phyloP scores from a whole-genome alignment of 2,888 invertebrate species.

The Eupsilia transversa region DNA sequence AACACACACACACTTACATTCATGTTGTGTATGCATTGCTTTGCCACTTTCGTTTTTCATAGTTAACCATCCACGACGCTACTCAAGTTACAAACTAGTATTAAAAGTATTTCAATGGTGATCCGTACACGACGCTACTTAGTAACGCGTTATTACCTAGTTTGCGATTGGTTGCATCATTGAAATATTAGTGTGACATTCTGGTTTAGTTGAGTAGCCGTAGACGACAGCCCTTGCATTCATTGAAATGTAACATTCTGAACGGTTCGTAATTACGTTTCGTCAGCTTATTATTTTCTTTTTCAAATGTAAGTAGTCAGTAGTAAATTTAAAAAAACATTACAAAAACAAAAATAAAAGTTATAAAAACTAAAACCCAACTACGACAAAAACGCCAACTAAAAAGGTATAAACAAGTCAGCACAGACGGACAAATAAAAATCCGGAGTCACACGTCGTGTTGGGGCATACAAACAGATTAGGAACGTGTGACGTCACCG shows the following conservation, averaged over 20 bases:
- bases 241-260: background rate
- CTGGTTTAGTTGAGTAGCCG: background rate
- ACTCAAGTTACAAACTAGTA: background rate
- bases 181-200: background rate
- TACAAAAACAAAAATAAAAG: too few relatives aligned
- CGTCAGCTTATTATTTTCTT: background rate
- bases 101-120: too few relatives aligned
- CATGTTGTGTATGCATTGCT: background rate
- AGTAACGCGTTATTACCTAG: too few relatives aligned
- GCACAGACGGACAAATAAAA: too few relatives aligned
- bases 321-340: too few relatives aligned
- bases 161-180: background rate
- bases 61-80: background rate
- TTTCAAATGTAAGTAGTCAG: too few relatives aligned
- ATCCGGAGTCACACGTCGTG: too few relatives aligned
- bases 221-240: background rate
- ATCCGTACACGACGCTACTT: background rate
- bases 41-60: conserved; percentile 1
- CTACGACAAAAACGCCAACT: too few relatives aligned
- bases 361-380: too few relatives aligned
- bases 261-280: background rate
- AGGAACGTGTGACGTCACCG: too few relatives aligned
- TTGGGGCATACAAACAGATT: too few relatives aligned
- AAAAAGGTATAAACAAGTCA: too few relatives aligned
- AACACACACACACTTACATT: conserved; percentile 37